Evolutionary conservation across 2,113 vertebrate species (phyloP).

Genomic region (Rallus limicola): DNA sequence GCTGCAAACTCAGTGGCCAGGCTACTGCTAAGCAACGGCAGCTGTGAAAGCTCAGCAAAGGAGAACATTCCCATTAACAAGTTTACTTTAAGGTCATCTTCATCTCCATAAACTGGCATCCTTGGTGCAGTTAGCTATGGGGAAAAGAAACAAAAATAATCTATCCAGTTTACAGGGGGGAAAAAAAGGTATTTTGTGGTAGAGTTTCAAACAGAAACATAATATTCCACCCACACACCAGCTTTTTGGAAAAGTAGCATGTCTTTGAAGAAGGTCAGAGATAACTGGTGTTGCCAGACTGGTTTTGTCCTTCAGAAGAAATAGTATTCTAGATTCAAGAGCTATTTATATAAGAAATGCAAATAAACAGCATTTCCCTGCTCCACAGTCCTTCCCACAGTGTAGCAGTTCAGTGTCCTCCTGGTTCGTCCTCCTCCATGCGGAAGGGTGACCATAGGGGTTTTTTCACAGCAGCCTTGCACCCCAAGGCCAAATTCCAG

Average conservation of each 20-base stretch:
- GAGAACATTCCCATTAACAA: not conserved
- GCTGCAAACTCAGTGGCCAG: not conserved
- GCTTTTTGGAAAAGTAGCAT: not conserved
- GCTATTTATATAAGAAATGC: not conserved
- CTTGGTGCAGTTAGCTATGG: not conserved
- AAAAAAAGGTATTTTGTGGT: not conserved
- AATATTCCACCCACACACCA: not conserved
- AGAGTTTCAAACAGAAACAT: not conserved
- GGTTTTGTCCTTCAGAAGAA: slow-evolving; percentile 1
- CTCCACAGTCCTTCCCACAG: not conserved
- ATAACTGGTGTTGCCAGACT: not conserved
- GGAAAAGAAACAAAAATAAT: not conserved
- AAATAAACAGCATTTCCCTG: not conserved
- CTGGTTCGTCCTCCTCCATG: not conserved
- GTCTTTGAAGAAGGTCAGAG: not conserved
- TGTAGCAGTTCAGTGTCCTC: not conserved
- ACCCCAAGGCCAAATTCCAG: not conserved
- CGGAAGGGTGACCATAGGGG: not conserved
- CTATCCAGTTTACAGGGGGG: not conserved
- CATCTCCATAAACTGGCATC: not conserved
- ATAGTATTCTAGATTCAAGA: not conserved
- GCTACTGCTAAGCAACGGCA: not conserved
- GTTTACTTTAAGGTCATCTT: not conserved
- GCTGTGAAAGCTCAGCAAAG: not conserved
- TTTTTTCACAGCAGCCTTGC: not conserved